Evolutionary conservation across 1,140 invertebrate genomes (phyloP).

Genomic region (Ephestia elutella): DNA sequence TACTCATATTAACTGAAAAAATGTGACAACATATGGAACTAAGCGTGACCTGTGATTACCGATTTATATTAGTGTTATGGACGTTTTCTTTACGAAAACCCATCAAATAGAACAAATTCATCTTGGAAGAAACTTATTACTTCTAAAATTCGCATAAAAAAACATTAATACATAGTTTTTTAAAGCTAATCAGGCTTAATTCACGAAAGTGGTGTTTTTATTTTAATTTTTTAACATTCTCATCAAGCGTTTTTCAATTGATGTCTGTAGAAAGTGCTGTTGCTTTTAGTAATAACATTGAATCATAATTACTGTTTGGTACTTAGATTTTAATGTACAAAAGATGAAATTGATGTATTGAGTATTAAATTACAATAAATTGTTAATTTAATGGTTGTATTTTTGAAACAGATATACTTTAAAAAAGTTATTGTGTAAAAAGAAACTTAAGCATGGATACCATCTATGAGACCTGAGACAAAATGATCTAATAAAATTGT

Average conservation of each 20-base stretch:
- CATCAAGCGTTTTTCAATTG: slow-evolving; percentile 8
- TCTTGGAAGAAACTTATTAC: neutral
- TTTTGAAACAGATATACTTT: no score
- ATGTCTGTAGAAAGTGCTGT: slow-evolving; percentile 28
- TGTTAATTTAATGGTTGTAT: slow-evolving; percentile 40
- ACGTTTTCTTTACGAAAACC: neutral
- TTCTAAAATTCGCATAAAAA: neutral
- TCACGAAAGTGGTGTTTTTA: slow-evolving; percentile 1
- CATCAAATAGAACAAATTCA: neutral
- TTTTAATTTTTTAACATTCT: slow-evolving; percentile 6
- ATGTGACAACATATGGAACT: slow-evolving; percentile 1
- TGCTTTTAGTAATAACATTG: slow-evolving; percentile 38
- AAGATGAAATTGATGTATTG: slow-evolving; percentile 63
- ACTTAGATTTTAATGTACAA: slow-evolving; percentile 61
- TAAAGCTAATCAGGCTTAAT: neutral
- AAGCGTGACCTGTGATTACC: slow-evolving; percentile 32
- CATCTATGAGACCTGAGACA: neutral
- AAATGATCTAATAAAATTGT: no score
- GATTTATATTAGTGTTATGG: neutral
- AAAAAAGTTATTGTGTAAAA: no score
- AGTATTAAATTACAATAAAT: slow-evolving; percentile 61
- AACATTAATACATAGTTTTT: neutral
- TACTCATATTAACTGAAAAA: neutral
- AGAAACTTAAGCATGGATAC: neutral
- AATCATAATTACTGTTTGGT: slow-evolving; percentile 47